Base-by-base conservation (phyloP, 2,888 invertebrate genomes). In the Neria commutata region DNA sequence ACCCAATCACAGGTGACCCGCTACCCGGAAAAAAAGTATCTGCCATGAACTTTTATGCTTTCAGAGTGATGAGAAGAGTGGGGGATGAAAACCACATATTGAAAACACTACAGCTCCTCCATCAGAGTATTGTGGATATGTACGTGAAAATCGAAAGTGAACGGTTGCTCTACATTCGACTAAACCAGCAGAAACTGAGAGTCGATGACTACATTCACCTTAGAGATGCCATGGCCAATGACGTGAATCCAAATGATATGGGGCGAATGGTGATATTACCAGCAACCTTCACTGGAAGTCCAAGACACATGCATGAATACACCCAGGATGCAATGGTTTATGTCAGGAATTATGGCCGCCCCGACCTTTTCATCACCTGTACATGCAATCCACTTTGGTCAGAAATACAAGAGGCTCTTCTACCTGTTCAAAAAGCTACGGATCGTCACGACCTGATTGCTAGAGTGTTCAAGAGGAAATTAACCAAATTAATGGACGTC, bases 91-190 rank as follows among this genome's bases (percentile, higher is more conserved):
- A 55, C 33, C 29, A 56, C 17, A 40, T 61, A 16, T 49, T 58
- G 17, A 48, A 48, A 50, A 50, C 23, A 49, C 61, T 68, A 6
- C 58, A 65, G 17, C 65, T 80, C 5, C 71, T 67, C 37, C 68
- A 75, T 26, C 77, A 78, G 58, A 77, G 60, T 52, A 40, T 67
- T 21, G 75, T 78, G 4, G 77, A 79, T 56, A 67, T 70, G 68
- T 78, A 74, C 62, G 74, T 66, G 0, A 76, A 74, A 60, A 66
- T 75, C 19, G 76, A 80, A 65, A 68, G 60, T 4, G 71, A 77
- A 56, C 64, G 73, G 19, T 55, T 79, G 10, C n/a, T 47, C 16
- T 77, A 54, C 58, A 58, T 74, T n/a, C 61, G 71, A 29, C 66
- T 62, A 5, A 73, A 79, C 47, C 74, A 80, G 58, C 34, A 17